phyloP scores from a whole-genome alignment of 2,888 invertebrate genomes.

The Tachina grossa region DNA sequence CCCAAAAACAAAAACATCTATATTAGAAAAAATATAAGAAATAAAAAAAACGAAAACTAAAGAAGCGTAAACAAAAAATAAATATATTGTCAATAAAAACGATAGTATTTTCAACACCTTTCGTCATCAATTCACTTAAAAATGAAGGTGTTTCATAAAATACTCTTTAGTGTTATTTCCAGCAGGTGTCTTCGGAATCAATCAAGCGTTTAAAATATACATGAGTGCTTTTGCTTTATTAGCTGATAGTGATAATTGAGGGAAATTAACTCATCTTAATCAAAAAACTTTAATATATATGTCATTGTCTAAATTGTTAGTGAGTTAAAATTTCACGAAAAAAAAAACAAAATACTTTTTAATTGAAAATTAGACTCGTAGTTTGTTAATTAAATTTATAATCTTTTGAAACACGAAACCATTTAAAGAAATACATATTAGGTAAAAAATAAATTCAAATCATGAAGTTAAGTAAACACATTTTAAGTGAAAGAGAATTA shows the following conservation, averaged over 20 bases:
- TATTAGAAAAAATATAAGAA: conserved; percentile 27
- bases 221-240: not conserved
- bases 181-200: conserved; percentile 39
- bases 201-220: conserved; percentile 26
- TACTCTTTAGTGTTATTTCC: not conserved
- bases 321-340: too few relatives aligned
- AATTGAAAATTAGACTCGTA: not conserved
- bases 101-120: not conserved
- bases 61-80: conserved; percentile 53
- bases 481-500: too few relatives aligned
- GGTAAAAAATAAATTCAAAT: not conserved
- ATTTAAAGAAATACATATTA: not conserved
- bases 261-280: not conserved
- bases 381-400: too few relatives aligned
- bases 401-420: too few relatives aligned
- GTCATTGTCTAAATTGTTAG: too few relatives aligned
- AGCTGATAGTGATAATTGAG: not conserved
- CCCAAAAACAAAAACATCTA: not conserved
- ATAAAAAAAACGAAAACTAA: conserved; percentile 48
- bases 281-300: not conserved
- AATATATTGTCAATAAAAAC: conserved; percentile 31
- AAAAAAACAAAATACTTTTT: not conserved
- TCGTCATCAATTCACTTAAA: conserved; percentile 11
- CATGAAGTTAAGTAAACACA: not conserved
- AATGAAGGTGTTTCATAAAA: conserved; percentile 40